phyloP scores from a whole-genome alignment of 1,140 invertebrate genomes.

The Micrasema minimum region DNA sequence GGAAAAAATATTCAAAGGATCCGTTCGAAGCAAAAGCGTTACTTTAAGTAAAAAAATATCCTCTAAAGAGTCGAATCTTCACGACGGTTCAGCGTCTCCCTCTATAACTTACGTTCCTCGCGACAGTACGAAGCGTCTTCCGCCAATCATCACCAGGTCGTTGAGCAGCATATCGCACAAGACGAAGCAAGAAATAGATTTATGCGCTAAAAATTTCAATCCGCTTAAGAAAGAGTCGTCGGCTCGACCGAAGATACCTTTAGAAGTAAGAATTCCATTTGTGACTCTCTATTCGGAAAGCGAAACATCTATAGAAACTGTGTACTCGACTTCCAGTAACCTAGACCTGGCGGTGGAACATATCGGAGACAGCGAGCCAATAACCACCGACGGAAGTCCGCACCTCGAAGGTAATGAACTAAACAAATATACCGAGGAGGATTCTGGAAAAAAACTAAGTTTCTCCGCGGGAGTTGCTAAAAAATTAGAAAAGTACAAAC shows the following conservation, averaged over 20 bases:
- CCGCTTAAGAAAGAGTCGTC: constrained; percentile 8
- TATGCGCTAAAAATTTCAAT: constrained; percentile 36
- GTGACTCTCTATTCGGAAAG: constrained; percentile 24
- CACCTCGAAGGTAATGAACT: background rate
- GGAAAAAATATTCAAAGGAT: constrained; percentile 20
- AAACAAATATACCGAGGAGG: background rate
- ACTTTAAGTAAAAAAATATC: background rate
- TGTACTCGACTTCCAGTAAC: background rate
- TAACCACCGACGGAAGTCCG: background rate
- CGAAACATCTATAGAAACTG: constrained; percentile 30
- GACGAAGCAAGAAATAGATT: constrained; percentile 22
- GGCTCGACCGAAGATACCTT: constrained; percentile 26
- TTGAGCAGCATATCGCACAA: constrained; percentile 28
- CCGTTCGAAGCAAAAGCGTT: constrained; percentile 23
- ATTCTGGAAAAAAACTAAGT: background rate
- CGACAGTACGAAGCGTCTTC: constrained; percentile 23
- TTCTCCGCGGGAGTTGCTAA: background rate
- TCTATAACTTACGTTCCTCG: constrained; percentile 11
- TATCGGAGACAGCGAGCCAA: background rate
- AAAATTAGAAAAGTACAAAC: constrained; percentile 4
- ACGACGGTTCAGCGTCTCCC: background rate
- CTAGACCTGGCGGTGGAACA: background rate
- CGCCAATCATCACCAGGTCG: constrained; percentile 45
- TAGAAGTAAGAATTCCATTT: constrained; percentile 43
- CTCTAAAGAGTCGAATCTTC: background rate